phyloP scores from a whole-genome alignment of 2,797 vertebrate species.

The Phrynocephalus forsythii region DNA sequence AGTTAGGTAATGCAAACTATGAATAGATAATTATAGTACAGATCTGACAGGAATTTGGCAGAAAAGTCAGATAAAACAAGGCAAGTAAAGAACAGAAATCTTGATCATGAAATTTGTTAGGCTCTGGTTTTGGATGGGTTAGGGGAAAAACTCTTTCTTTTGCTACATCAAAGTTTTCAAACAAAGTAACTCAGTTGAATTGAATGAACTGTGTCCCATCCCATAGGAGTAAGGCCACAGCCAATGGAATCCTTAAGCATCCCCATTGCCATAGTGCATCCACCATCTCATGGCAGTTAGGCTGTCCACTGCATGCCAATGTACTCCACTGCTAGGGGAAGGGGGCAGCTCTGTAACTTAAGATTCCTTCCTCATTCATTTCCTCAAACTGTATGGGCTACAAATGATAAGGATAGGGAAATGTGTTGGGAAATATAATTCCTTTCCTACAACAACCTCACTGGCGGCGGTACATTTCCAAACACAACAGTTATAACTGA shows the following conservation, averaged over 20 bases:
- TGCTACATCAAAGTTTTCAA: not conserved
- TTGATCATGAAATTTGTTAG: not conserved
- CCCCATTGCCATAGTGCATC: not conserved
- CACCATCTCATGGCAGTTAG: not conserved
- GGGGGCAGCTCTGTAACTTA: not conserved
- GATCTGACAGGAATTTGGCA: not conserved
- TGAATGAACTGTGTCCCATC: not conserved
- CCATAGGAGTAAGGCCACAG: not conserved
- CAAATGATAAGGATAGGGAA: no score
- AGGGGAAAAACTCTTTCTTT: not conserved
- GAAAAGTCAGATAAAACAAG: not conserved
- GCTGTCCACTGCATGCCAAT: not conserved
- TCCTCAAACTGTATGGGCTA: not conserved
- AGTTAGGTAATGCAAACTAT: conserved; percentile 42
- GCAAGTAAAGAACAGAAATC: not conserved
- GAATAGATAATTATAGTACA: not conserved
- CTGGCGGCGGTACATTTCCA: no score
- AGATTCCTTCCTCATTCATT: not conserved
- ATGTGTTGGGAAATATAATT: no score
- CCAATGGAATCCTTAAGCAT: not conserved
- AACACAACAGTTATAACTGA: no score
- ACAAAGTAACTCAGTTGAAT: not conserved
- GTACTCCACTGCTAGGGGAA: not conserved
- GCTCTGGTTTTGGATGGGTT: not conserved
- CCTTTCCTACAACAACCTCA: no score